These are phyloP conservation scores for Agrilus cyanescens DNA, from an alignment of 2,888 invertebrate species.

Conservation along the genomic window DNA sequence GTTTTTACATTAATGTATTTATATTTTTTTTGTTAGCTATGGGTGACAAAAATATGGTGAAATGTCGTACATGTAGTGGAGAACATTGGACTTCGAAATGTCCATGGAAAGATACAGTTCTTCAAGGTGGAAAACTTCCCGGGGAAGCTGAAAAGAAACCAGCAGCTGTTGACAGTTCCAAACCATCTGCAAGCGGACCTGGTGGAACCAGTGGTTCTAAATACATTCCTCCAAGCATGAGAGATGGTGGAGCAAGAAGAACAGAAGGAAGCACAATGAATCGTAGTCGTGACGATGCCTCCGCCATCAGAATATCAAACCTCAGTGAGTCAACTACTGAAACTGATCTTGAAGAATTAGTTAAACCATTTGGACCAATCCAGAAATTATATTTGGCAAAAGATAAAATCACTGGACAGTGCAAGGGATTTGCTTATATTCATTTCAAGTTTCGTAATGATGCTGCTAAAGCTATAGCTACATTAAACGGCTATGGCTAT, in stretches of 20 bases:
- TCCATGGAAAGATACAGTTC: conserved; percentile 89
- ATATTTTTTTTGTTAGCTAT: conserved; percentile 26
- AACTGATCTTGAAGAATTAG: conserved; percentile 89
- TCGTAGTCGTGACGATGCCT: conserved; percentile 64
- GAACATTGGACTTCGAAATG: conserved; percentile 99
- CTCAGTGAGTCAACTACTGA: conserved; percentile 93
- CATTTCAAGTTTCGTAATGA: conserved; percentile 87
- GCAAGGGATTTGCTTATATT: conserved; percentile 97
- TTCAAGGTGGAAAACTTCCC: conserved; percentile 52
- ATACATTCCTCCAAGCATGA: conserved; percentile 80
- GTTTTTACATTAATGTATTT: conserved; percentile 2
- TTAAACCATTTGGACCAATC: conserved; percentile 85
- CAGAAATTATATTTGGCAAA: conserved; percentile 92
- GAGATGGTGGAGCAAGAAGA: conserved; percentile 72
- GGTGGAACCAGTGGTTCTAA: conserved; percentile 44
- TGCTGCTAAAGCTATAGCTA: conserved; percentile 83
- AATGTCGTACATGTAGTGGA: conserved; percentile 83
- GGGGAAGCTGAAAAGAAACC: conserved; percentile 39
- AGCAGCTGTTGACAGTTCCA: conserved; percentile 24
- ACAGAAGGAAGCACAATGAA: no score
- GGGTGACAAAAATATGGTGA: conserved; percentile 58
- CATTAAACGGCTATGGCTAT: conserved; percentile 87
- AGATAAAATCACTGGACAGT: conserved; percentile 76
- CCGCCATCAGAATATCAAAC: conserved; percentile 94
- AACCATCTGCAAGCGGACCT: conserved; percentile 14